A percentile compares a stretch with the other conserved stretches of the same genome.
These are phyloP conservation scores for Eptatretus burgeri DNA, from an alignment of 2,113 vertebrate genomes.

Conservation along the genomic window DNA sequence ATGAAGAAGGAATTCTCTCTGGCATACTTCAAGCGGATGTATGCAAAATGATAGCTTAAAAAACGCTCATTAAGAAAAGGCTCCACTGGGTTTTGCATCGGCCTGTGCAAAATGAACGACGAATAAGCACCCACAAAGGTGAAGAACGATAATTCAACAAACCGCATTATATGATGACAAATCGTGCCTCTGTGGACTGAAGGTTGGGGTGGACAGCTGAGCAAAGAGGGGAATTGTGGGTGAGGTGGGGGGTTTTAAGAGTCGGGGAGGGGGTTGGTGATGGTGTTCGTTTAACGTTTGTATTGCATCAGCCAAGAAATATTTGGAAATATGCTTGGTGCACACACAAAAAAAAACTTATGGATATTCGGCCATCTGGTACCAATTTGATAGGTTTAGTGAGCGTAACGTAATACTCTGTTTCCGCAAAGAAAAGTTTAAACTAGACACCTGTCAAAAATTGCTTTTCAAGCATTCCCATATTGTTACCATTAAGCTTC, in stretches of 20 bases:
- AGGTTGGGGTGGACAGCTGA: too few relatives aligned
- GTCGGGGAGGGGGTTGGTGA: background rate
- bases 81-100: constrained; percentile 1
- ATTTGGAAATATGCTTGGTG: constrained; percentile 5
- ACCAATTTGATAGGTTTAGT: background rate
- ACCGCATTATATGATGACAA: constrained; percentile 2
- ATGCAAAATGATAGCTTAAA: constrained; percentile 5
- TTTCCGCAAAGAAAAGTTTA: constrained; percentile 4
- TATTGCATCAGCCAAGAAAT: constrained; percentile 2
- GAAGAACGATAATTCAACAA: constrained; percentile 4
- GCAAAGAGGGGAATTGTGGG: too few relatives aligned
- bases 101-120: background rate
- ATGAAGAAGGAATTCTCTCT: background rate
- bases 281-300: constrained; percentile 4
- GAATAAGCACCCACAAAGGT: background rate
- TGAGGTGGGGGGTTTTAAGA: too few relatives aligned
- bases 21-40: background rate
- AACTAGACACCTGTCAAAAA: constrained; percentile 4
- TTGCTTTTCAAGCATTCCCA: constrained; percentile 1
- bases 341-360: background rate
- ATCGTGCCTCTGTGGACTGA: background rate
- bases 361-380: constrained; percentile 1
- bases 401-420: background rate
- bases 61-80: constrained; percentile 5
- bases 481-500: constrained; percentile 3